Conservation (phyloP, 2,888 invertebrate genomes). For the Orgyia antiqua region DNA sequence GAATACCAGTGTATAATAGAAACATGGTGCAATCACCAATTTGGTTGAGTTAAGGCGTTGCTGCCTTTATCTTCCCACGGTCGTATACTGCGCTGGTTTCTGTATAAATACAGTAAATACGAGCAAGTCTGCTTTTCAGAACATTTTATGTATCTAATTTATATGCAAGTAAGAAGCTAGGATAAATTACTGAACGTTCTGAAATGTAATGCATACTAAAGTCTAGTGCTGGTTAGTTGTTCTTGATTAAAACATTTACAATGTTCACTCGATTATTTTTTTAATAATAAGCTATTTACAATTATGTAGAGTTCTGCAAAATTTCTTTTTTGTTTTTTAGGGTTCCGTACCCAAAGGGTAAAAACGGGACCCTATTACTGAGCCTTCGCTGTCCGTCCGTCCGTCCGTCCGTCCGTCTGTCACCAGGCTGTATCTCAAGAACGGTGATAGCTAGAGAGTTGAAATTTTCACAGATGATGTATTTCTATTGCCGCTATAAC, state of each 20-base stretch:
- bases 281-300: too few relatives aligned
- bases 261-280: too few relatives aligned
- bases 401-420: too few relatives aligned
- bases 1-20: background rate
- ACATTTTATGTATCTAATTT: constrained; percentile 4
- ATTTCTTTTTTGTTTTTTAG: too few relatives aligned
- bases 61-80: background rate
- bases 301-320: too few relatives aligned
- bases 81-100: background rate
- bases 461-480: too few relatives aligned
- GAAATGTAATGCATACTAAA: background rate
- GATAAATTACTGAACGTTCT: background rate
- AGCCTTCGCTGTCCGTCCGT: too few relatives aligned
- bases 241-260: background rate
- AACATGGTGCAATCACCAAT: constrained; percentile 1
- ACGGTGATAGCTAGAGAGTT: too few relatives aligned
- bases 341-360: too few relatives aligned
- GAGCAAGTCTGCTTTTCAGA: background rate
- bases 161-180: constrained; percentile 1
- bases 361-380: too few relatives aligned
- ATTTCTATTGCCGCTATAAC: too few relatives aligned
- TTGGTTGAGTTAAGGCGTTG: background rate
- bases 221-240: background rate
- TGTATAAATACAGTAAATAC: background rate
- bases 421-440: too few relatives aligned